These are phyloP conservation scores for Eristalis pertinax DNA, from an alignment of 2,888 invertebrate species.

Conservation along the genomic window DNA sequence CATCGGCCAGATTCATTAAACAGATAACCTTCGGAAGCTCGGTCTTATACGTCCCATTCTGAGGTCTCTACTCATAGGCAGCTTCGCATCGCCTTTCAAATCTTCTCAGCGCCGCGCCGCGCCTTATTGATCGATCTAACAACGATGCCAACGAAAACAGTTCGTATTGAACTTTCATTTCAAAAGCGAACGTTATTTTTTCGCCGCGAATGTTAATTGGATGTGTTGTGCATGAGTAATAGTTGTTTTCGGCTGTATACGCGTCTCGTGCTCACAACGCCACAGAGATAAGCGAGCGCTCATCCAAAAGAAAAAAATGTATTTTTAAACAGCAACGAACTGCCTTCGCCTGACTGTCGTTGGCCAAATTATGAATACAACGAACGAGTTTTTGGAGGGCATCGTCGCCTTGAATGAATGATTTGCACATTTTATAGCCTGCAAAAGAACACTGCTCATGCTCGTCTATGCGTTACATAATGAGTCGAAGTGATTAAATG, in stretches of 20 bases:
- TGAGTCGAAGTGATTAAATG: background rate
- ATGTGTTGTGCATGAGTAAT: background rate
- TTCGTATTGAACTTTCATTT: no score
- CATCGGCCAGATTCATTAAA: no score
- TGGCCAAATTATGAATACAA: background rate
- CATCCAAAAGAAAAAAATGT: background rate
- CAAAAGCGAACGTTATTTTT: background rate
- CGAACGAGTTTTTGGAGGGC: constrained; percentile 1
- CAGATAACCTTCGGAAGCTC: no score
- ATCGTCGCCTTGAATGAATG: background rate
- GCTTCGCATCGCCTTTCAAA: no score
- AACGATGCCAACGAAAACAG: no score
- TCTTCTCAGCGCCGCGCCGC: no score
- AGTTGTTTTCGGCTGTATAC: background rate
- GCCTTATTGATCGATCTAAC: no score
- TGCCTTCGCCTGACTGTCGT: background rate
- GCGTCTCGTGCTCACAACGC: background rate
- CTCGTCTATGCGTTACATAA: background rate
- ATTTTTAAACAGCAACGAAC: background rate
- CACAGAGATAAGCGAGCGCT: background rate
- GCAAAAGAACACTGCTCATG: background rate
- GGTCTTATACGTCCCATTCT: no score
- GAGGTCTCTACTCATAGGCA: no score
- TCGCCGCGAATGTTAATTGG: background rate
- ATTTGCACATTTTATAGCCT: background rate